Base-by-base conservation (phyloP, 2,113 vertebrate genomes). In the Gobius niger region DNA sequence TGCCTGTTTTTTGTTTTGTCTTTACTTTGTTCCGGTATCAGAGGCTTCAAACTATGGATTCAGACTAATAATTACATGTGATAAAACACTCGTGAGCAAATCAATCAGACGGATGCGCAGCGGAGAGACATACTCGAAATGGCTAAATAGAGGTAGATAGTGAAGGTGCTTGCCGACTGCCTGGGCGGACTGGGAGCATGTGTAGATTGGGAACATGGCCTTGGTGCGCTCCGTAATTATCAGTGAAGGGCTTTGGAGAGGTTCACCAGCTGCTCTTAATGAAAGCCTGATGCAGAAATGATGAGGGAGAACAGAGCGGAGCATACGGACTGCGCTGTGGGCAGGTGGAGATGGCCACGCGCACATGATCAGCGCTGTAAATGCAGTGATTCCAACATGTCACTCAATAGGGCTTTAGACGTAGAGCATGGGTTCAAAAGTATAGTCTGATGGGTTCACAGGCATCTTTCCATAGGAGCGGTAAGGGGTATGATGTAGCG, bases 181-280 rank as follows among this genome's bases (percentile, higher is more conserved):
- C 18, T 60, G 9, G 67, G 57, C 11, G 2, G 6, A 44, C 53
- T 47, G 47, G 73, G 65, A n/a, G 56, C 47, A 67, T 52, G 61
- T 44, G 61, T 44, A 72, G 56, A 79, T 49, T 40, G 53, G 57
- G 47, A 69, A 67, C 61, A 63, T 1, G 15, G 66, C 68, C 62
- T 53, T 44, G 9, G 65, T 68, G 59, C 40, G n/a, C 61, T 75
- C 46, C 54, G 73, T 77, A 81, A 78, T 85, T 78, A 80, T 52
- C 63, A 67, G 54, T 16, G 62, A 73, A 77, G 64, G 51, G 66
- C 67, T 83, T 73, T 68, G 40, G 74, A 71, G 67, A 66, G 65
- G 6, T 49, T 67, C 49, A 72, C 47, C 70, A 70, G 75, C 62
- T 73, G 67, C 53, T 70, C 34, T 57, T 72, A 73, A 73, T 67